Evolutionary conservation across 2,797 vertebrate species (phyloP).

Genomic region (Pangasius mekongensis): DNA sequence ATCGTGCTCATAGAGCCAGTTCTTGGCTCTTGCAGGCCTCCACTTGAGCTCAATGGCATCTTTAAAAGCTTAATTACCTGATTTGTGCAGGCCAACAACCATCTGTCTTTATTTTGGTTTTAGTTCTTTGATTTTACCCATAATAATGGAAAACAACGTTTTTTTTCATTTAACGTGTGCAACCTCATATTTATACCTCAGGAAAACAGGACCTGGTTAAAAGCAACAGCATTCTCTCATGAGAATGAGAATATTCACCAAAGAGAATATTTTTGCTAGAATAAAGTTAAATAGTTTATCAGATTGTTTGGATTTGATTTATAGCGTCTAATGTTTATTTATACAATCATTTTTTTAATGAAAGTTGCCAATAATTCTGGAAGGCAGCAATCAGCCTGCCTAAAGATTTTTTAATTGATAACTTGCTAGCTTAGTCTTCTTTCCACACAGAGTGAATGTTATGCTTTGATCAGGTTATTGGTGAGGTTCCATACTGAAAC

Average conservation of each 20-base stretch:
- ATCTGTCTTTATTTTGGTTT: not conserved
- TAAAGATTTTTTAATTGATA: slow-evolving; percentile 16
- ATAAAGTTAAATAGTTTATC: not conserved
- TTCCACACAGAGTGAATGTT: not conserved
- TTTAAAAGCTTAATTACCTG: not conserved
- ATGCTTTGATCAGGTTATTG: slow-evolving; percentile 31
- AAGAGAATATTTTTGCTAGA: not conserved
- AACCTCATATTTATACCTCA: not conserved
- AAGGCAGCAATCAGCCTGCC: slow-evolving; percentile 12
- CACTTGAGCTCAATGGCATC: too few relatives aligned
- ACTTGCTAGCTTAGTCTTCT: slow-evolving; percentile 4
- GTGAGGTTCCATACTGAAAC: slow-evolving; percentile 24
- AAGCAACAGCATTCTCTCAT: not conserved
- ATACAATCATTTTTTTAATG: slow-evolving; percentile 4
- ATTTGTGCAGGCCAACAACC: not conserved
- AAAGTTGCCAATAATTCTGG: not conserved
- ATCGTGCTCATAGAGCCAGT: not conserved
- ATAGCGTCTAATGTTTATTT: not conserved
- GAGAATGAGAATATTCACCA: not conserved
- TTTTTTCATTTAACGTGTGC: not conserved
- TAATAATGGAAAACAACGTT: not conserved
- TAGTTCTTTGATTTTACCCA: not conserved
- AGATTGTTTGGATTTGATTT: not conserved
- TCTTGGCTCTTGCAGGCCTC: not conserved
- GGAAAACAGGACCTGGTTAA: not conserved